Evolutionary conservation across 1,140 invertebrate species (phyloP), one percentile per base, ranked within the genome.

Genomic region (Magallana angulata): DNA sequence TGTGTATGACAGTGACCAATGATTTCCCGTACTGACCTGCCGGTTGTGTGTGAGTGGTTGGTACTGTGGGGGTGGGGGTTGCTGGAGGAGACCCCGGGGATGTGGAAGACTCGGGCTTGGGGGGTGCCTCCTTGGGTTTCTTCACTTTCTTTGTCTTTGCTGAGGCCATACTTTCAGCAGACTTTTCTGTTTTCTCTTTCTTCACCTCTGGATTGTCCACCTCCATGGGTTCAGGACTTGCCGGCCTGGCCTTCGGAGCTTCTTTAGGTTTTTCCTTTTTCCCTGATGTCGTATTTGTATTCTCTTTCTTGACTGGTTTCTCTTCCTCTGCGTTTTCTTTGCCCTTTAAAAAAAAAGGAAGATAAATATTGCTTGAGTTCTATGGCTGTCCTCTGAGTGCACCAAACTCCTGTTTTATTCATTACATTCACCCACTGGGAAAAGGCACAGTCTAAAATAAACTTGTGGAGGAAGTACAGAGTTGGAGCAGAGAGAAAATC

Each of bases 71-170:
- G 81, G 48, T n/a, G 14, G 56, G 81, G 48, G 18, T 30, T 56
- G 12, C 11, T 4, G 76, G 14, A 5, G 24, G 48, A 0, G 81
- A 30, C 48, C 18, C 81, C 16, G 81, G 14, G 81, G 81, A 56
- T 57, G 81, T n/a, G 81, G 81, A 58, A 82, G 57, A 76, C 30
- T 82, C 60, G 56, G 24, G 59, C 14, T 88, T 68, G 18, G 84
- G n/a, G 8, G 16, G 36, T n/a, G 11, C 16, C 14, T 85, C 82
- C 57, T 83, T 86, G 68, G 56, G 16, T 68, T 84, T 84, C 36
- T 84, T 89, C 48, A 59, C 64, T 87, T 68, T 59, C 84, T 86
- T 89, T 82, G 36, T 86, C 83, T 82, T 86, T 68, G 83, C 87
- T 84, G 84, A 59, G 85, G 82, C 57, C 36, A 7, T 30, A 12